These are phyloP conservation scores for Oncorhynchus mykiss DNA, from an alignment of 2,113 vertebrate genomes.

Conservation along the genomic window DNA sequence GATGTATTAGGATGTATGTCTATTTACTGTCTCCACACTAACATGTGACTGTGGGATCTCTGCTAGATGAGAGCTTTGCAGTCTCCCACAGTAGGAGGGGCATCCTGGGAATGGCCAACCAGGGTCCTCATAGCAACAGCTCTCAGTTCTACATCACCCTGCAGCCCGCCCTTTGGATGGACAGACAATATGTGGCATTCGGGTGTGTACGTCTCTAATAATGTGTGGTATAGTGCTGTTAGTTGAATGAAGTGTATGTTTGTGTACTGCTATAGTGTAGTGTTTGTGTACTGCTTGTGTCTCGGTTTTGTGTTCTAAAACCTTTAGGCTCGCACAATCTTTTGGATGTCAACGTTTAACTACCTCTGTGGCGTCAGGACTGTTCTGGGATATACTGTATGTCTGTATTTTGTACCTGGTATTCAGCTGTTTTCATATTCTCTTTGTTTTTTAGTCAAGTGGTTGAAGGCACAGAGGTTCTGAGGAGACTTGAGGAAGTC, in stretches of 20 bases:
- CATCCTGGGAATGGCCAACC: constrained; percentile 85
- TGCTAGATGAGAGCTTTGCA: constrained; percentile 84
- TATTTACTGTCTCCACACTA: not conserved
- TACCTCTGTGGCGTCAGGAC: not conserved
- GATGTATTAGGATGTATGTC: no score
- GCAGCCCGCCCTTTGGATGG: constrained; percentile 80
- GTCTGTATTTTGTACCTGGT: no score
- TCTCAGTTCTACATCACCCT: constrained; percentile 91
- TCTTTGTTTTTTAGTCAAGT: constrained; percentile 72
- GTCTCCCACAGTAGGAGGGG: constrained; percentile 80
- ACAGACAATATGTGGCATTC: constrained; percentile 86
- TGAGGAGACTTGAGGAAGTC: constrained; percentile 76
- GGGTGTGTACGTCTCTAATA: constrained; percentile 75
- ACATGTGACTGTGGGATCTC: constrained; percentile 10
- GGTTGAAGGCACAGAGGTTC: constrained; percentile 81
- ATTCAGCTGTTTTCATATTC: constrained; percentile 7
- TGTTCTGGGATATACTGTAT: no score
- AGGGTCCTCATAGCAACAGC: constrained; percentile 82
- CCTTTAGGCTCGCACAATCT: not conserved
- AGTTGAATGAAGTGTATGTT: no score
- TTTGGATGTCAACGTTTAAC: not conserved
- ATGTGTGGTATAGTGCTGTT: not conserved
- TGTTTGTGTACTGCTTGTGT: not conserved
- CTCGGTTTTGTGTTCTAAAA: not conserved
- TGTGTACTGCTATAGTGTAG: not conserved